These are phyloP conservation scores for Haplotaxodon microlepis DNA, from an alignment of 2,113 vertebrate species.

Conservation along the genomic window DNA sequence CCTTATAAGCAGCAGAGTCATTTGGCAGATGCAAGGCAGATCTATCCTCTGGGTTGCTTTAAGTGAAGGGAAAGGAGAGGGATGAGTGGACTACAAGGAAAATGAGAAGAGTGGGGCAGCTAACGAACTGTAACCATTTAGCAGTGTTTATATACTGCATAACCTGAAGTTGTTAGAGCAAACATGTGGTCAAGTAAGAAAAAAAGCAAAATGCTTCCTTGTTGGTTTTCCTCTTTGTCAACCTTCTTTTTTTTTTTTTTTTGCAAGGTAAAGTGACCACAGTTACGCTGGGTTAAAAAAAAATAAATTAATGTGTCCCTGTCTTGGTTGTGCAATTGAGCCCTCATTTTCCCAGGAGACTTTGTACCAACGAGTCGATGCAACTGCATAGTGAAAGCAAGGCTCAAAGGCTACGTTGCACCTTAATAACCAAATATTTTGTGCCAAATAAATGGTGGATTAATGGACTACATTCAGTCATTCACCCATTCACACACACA, in stretches of 20 bases:
- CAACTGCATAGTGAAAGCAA: not conserved
- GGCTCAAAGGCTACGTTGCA: not conserved
- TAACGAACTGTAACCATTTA: not conserved
- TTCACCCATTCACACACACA: no score
- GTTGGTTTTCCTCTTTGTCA: not conserved
- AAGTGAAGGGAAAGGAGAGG: not conserved
- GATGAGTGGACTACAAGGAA: not conserved
- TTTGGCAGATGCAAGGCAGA: not conserved
- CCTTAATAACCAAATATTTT: not conserved
- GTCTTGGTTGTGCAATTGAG: not conserved
- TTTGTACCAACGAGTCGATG: not conserved
- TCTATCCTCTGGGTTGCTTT: not conserved
- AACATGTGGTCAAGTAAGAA: not conserved
- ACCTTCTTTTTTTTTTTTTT: not conserved
- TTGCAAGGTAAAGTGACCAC: not conserved
- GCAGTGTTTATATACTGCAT: not conserved
- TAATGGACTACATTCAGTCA: not conserved
- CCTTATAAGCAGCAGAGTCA: not conserved
- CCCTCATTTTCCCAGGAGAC: not conserved
- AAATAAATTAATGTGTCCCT: not conserved
- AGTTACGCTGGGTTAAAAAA: not conserved
- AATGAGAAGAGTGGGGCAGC: not conserved
- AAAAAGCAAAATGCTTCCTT: not conserved
- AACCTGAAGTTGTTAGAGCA: not conserved
- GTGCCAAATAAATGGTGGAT: not conserved